Evolutionary conservation across 2,797 vertebrate species (phyloP).

Genomic region (Gobionotothen gibberifrons): DNA sequence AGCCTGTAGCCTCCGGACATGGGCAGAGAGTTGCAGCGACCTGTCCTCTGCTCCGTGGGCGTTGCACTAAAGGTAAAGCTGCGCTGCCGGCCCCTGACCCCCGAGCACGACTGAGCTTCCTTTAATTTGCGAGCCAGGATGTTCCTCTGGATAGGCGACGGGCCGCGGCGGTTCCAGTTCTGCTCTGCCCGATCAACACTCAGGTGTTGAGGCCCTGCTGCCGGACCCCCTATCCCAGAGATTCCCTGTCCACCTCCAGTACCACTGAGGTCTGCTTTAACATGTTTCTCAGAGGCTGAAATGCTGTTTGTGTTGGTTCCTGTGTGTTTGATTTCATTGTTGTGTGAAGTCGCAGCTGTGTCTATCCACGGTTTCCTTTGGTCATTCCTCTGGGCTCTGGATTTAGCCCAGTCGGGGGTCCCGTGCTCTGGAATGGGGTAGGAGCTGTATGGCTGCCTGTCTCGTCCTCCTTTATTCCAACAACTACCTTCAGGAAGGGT

Average conservation of each 20-base stretch:
- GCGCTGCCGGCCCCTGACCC: slow-evolving; percentile 81
- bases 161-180: slow-evolving; percentile 87
- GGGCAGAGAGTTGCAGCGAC: slow-evolving; percentile 90
- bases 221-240: slow-evolving; percentile 74
- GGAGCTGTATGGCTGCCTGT: slow-evolving; percentile 72
- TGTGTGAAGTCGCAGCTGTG: slow-evolving; percentile 45
- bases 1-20: slow-evolving; percentile 87
- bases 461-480: slow-evolving; percentile 84
- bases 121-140: slow-evolving; percentile 85
- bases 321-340: slow-evolving; percentile 65
- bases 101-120: slow-evolving; percentile 80
- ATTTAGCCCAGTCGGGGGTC: slow-evolving; percentile 72
- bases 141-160: slow-evolving; percentile 89
- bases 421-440: slow-evolving; percentile 82
- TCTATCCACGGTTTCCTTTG: slow-evolving; percentile 75
- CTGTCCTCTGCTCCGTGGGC: slow-evolving; percentile 80
- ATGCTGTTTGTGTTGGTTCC: slow-evolving; percentile 69
- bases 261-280: slow-evolving; percentile 70
- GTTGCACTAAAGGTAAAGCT: slow-evolving; percentile 86
- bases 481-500: slow-evolving; percentile 87
- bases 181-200: slow-evolving; percentile 77
- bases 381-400: slow-evolving; percentile 66
- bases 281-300: slow-evolving; percentile 42
- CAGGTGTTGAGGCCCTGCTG: not conserved
- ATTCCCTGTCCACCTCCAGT: slow-evolving; percentile 28